A percentile compares a stretch with the other conserved stretches of the same genome.
Evolutionary conservation across 2,113 vertebrate genomes (phyloP).

Genomic region (Daubentonia madagascariensis): DNA sequence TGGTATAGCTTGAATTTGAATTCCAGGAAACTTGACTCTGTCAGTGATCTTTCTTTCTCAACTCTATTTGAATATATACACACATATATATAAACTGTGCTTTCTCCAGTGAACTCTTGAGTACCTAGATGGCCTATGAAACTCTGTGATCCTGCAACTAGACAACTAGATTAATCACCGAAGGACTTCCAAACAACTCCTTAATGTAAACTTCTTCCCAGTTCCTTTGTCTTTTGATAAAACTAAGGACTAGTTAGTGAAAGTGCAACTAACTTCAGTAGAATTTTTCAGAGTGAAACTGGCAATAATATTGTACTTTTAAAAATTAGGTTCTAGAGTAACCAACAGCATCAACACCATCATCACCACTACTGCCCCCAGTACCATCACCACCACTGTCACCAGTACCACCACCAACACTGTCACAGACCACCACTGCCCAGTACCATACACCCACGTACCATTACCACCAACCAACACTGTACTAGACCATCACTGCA

Average conservation of each 20-base stretch:
- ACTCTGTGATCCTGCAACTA: neutral
- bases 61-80: neutral
- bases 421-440: too few relatives aligned
- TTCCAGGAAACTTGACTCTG: neutral
- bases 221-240: neutral
- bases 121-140: neutral
- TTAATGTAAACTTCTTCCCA: neutral
- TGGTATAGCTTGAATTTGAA: neutral
- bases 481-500: too few relatives aligned
- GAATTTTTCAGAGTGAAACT: neutral
- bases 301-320: neutral
- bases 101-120: neutral
- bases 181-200: neutral
- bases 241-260: neutral
- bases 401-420: too few relatives aligned
- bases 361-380: too few relatives aligned
- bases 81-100: neutral
- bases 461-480: too few relatives aligned
- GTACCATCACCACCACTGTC: neutral
- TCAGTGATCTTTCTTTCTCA: neutral
- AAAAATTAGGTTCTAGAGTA: neutral
- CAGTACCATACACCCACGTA: too few relatives aligned
- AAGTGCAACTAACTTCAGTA: neutral
- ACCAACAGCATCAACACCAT: too few relatives aligned
- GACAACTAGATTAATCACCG: neutral